phyloP scores from a whole-genome alignment of 2,113 vertebrate genomes.

The Hyla sarda region DNA sequence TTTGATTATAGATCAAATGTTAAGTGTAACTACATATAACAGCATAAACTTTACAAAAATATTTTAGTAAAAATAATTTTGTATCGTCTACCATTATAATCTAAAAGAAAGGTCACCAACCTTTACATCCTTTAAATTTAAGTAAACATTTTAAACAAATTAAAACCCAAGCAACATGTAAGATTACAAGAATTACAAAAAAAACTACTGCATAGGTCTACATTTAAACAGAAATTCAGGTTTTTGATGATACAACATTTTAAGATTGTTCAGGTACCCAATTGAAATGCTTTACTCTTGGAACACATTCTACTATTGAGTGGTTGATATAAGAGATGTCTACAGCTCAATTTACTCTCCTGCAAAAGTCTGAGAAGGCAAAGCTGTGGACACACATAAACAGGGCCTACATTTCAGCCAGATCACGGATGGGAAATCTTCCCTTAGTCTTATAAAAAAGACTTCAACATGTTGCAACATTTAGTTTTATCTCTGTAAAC shows the following conservation, averaged over 20 bases:
- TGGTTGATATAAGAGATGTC: background rate
- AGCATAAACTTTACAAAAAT: too few species aligned
- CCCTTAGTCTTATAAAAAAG: background rate
- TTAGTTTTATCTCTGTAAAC: background rate
- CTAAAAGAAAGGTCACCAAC: background rate
- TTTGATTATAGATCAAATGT: background rate
- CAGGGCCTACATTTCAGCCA: background rate
- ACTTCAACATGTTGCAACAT: background rate
- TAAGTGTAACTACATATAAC: too few species aligned
- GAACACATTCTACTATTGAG: background rate
- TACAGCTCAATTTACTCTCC: background rate
- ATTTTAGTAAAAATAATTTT: too few species aligned
- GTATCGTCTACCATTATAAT: background rate
- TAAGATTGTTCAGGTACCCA: background rate
- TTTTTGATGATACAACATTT: background rate
- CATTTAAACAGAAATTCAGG: background rate
- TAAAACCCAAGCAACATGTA: background rate
- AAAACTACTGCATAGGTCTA: background rate
- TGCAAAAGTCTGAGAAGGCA: background rate
- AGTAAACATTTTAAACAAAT: background rate
- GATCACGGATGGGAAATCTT: conserved; percentile 8
- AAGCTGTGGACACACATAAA: conserved; percentile 12
- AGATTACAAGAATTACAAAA: background rate
- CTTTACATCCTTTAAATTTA: background rate
- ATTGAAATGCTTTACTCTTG: conserved; percentile 34